These are phyloP conservation scores for Pachycephus smyrnensis DNA, from an alignment of 2,888 invertebrate species.

Conservation along the genomic window DNA sequence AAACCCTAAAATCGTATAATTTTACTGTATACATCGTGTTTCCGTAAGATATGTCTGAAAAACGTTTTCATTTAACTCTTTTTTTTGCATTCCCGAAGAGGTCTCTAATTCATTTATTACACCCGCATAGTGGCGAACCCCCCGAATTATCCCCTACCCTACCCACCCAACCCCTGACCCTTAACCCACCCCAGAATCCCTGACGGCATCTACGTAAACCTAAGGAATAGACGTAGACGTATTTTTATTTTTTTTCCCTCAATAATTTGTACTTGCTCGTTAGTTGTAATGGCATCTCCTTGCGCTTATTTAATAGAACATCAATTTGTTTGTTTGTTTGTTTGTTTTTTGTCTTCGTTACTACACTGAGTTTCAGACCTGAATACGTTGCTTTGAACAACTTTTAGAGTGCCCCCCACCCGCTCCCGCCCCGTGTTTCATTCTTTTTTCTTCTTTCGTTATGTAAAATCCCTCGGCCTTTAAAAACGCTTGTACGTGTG, in stretches of 20 bases:
- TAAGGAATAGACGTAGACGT: constrained; percentile 57
- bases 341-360: constrained; percentile 19
- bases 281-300: constrained; percentile 63
- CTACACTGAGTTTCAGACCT: constrained; percentile 59
- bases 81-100: constrained; percentile 21
- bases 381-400: constrained; percentile 61
- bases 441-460: background rate
- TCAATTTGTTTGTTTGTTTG: constrained; percentile 1
- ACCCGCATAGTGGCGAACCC: background rate
- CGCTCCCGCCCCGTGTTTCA: constrained; percentile 32
- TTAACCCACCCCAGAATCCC: constrained; percentile 26
- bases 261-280: constrained; percentile 67
- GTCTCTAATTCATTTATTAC: background rate
- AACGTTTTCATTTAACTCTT: constrained; percentile 29
- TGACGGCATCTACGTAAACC: constrained; percentile 49
- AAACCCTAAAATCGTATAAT: constrained; percentile 61
- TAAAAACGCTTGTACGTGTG: background rate
- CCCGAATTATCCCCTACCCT: constrained; percentile 13
- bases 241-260: constrained; percentile 39
- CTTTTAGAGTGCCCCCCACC: constrained; percentile 38
- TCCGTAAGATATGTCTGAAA: constrained; percentile 62
- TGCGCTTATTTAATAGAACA: constrained; percentile 41
- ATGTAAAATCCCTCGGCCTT: background rate
- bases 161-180: constrained; percentile 18
- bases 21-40: constrained; percentile 63